Evolutionary conservation across 2,888 invertebrate genomes (phyloP), one percentile per base, ranked within the genome.

Genomic region (Epirrhoe tristata): DNA sequence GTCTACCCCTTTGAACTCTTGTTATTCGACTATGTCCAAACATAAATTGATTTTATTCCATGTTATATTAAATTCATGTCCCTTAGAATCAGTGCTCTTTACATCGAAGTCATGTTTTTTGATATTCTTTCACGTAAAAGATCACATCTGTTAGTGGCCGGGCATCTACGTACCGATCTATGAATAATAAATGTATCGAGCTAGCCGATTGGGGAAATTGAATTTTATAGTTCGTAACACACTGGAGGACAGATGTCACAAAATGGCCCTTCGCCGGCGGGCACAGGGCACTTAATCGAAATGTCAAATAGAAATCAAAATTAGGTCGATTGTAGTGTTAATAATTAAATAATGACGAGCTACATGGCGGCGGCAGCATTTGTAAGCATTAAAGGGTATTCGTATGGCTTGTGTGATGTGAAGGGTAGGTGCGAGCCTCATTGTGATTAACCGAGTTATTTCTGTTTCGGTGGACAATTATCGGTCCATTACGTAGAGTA

Each of bases 301-400:
- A 91, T 90, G 90, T 93, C 91, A 93, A 93, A 93, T 91, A 89
- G 87, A 91, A 93, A 93, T 93, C 91, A 93, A 91, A 93, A 93
- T 93, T 93, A 89, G 93, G 92, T 93, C 90, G 93, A 90, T 90
- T 91, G 93, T 90, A 89, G 84, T 90, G 91, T 93, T 91, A 93
- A 93, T 93, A 92, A 93, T 93, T 92, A 89, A 93, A 92, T 93
- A 91, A 93, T 88, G 88, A 85, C 74, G 80, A 84, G 80, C 80
- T 84, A 76, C 78, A 75, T 81, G 81, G 76, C 79, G 78, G 78
- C 74, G 80, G 72, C 76, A 77, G 82, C 84, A 83, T 85, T 85
- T 85, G 87, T 82, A 80, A 78, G 76, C 75, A 82, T 82, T 84
- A 83, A 79, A 78, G 81, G 79, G 83, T 46, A 53, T 53, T 57